phyloP scores from a whole-genome alignment of 53 echinoderm and acorn worm genomes.

The Henricia sp. region DNA sequence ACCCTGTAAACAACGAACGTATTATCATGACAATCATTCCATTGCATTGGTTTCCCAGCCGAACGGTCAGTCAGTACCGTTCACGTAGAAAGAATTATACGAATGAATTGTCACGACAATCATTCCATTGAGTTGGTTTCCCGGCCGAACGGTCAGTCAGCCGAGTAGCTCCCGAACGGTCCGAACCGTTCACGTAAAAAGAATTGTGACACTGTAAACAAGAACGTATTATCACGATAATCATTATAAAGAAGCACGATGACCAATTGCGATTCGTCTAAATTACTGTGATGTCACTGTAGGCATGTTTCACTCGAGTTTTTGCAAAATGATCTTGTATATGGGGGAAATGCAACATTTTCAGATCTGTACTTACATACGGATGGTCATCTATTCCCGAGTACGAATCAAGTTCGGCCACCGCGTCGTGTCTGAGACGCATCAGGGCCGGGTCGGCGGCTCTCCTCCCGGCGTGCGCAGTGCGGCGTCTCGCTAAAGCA shows the following conservation, averaged over 20 bases:
- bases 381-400: conserved; percentile 50
- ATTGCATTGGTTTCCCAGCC: conserved; percentile 35
- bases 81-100: conserved; percentile 69
- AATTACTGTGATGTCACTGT: too few relatives aligned
- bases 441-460: not conserved
- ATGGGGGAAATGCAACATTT: not conserved
- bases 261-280: too few relatives aligned
- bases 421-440: not conserved
- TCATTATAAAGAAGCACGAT: too few relatives aligned
- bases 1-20: conserved; percentile 33
- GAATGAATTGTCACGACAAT: too few relatives aligned
- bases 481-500: conserved; percentile 31
- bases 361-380: conserved; percentile 29
- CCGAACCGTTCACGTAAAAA: conserved; percentile 59
- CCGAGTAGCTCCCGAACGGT: too few relatives aligned
- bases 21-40: too few relatives aligned
- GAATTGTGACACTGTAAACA: conserved; percentile 66
- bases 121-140: conserved; percentile 18
- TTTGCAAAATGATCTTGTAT: not conserved
- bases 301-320: too few relatives aligned
- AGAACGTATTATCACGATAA: too few relatives aligned
- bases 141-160: conserved; percentile 54
- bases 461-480: conserved; percentile 2
- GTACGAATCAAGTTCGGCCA: conserved; percentile 36
- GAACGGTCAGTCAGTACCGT: conserved; percentile 47